Conservation (phyloP, 2,888 invertebrate genomes). For the Drosophila cognata region DNA sequence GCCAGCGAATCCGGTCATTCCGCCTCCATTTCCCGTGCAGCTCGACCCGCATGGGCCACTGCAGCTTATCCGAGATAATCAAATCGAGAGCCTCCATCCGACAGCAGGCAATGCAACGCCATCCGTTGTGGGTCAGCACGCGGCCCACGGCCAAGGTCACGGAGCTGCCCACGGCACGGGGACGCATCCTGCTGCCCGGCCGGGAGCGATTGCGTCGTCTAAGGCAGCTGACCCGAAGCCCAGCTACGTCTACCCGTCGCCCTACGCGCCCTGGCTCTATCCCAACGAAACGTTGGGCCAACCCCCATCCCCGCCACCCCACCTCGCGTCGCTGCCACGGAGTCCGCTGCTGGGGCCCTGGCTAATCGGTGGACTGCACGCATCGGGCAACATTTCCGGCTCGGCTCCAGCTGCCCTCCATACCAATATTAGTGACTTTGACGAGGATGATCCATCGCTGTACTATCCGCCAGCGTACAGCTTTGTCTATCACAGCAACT, state of each 20-base stretch:
- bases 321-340: constrained; percentile 67
- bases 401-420: constrained; percentile 83
- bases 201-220: constrained; percentile 85
- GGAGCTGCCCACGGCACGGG: constrained; percentile 79
- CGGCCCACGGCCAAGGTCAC: constrained; percentile 74
- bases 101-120: constrained; percentile 88
- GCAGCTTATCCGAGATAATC: constrained; percentile 93
- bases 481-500: constrained; percentile 92
- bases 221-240: constrained; percentile 65
- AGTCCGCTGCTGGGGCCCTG: constrained; percentile 79
- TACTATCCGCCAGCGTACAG: constrained; percentile 97
- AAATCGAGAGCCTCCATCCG: constrained; percentile 86
- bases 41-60: constrained; percentile 94
- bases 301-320: constrained; percentile 1
- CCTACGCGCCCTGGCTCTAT: constrained; percentile 87
- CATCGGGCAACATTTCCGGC: constrained; percentile 87
- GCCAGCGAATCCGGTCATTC: constrained; percentile 92
- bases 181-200: constrained; percentile 87
- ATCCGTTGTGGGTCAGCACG: constrained; percentile 86
- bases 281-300: constrained; percentile 55
- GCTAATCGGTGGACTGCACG: constrained; percentile 63
- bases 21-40: constrained; percentile 97
- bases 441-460: constrained; percentile 95
- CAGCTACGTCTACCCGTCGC: constrained; percentile 87
- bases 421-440: constrained; percentile 90